A percentile compares a stretch with the other conserved stretches of the same genome.
Evolutionary conservation across 2,888 invertebrate species (phyloP).

Genomic region (Trissolcus brochymenae): DNA sequence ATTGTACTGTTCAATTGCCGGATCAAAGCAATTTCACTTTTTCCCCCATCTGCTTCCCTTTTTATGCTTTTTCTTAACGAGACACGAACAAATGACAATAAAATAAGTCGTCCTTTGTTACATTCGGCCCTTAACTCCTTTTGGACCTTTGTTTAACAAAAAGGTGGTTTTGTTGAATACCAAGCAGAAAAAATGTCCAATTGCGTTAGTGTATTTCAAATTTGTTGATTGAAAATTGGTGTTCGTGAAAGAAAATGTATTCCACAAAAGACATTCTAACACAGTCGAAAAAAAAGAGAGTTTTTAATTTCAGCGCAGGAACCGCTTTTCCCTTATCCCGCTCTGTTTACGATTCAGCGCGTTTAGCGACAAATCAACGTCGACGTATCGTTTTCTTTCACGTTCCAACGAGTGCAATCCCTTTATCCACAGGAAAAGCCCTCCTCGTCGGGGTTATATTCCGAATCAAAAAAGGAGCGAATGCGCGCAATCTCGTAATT

Average conservation of each 20-base stretch:
- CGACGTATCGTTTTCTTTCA: conserved; percentile 63
- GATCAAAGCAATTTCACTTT: conserved; percentile 19
- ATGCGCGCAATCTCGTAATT: conserved; percentile 42
- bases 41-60: background rate
- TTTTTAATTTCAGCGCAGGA: conserved; percentile 38
- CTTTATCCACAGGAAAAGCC: conserved; percentile 47
- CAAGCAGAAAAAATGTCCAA: background rate
- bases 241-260: too few relatives aligned
- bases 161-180: too few relatives aligned
- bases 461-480: conserved; percentile 20
- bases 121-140: background rate
- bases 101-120: background rate
- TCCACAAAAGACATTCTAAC: too few relatives aligned
- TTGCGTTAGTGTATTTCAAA: too few relatives aligned
- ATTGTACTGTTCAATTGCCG: conserved; percentile 12
- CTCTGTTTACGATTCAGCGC: conserved; percentile 62
- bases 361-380: conserved; percentile 59
- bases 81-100: background rate
- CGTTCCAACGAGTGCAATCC: conserved; percentile 63
- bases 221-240: too few relatives aligned
- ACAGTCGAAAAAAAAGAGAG: background rate
- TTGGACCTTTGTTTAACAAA: background rate
- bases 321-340: conserved; percentile 17
- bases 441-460: conserved; percentile 21
- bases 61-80: conserved; percentile 1